A percentile compares a stretch with the other conserved stretches of the same genome.
Evolutionary conservation across 2,888 invertebrate species (phyloP).

Genomic region (Hedya salicella): DNA sequence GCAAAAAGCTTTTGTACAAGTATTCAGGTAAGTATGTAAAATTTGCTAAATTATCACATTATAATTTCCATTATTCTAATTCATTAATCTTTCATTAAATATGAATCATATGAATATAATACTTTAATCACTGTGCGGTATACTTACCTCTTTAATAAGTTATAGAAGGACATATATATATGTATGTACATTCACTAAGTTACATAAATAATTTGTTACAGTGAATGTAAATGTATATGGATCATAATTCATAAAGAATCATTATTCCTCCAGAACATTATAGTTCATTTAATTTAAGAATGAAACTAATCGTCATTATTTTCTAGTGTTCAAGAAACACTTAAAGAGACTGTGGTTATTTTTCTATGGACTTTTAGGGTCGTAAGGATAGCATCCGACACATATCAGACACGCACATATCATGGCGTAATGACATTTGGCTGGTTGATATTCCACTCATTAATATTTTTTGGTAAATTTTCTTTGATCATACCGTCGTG

Average conservation of each 20-base stretch:
- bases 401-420: no score
- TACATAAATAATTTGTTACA: no score
- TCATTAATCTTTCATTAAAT: constrained; percentile 9
- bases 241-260: no score
- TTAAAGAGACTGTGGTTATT: no score
- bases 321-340: no score
- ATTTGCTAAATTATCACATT: constrained; percentile 40
- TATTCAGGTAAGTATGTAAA: constrained; percentile 43
- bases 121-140: constrained; percentile 21
- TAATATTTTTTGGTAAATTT: neutral
- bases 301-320: no score
- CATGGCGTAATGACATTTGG: neutral
- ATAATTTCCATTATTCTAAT: constrained; percentile 26
- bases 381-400: no score
- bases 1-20: constrained; percentile 45
- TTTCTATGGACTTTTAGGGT: no score
- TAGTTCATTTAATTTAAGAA: no score
- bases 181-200: constrained; percentile 7
- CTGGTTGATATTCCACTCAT: neutral
- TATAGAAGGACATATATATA: constrained; percentile 9
- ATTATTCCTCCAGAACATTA: no score
- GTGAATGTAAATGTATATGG: no score
- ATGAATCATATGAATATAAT: constrained; percentile 16
- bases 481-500: neutral
- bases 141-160: constrained; percentile 1